Evolutionary conservation across 2,113 vertebrate genomes (phyloP).

Genomic region (Sitta europaea): DNA sequence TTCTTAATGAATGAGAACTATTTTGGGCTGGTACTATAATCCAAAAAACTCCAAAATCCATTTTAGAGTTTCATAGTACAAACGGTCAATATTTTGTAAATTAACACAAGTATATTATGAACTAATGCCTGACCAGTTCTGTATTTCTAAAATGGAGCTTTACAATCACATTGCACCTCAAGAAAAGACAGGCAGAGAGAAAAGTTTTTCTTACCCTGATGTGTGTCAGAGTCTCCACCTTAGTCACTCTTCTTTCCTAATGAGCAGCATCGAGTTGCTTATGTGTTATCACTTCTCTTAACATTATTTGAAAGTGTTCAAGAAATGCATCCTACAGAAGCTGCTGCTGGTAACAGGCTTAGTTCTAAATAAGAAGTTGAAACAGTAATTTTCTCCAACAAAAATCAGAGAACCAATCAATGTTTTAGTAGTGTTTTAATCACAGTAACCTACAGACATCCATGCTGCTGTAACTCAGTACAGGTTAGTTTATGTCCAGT

Average conservation of each 20-base stretch:
- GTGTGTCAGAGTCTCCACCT: background rate
- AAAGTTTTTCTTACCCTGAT: background rate
- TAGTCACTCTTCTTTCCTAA: background rate
- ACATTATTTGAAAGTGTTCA: background rate
- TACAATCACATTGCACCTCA: background rate
- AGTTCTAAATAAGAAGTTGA: background rate
- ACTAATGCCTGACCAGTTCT: background rate
- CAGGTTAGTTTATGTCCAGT: background rate
- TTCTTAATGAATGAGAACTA: background rate
- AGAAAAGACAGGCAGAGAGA: background rate
- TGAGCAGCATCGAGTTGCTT: background rate
- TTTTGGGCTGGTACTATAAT: background rate
- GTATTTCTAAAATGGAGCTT: background rate
- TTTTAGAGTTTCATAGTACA: background rate
- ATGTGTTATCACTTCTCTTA: background rate
- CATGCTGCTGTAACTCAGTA: background rate
- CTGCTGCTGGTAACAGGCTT: background rate
- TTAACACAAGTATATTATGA: background rate
- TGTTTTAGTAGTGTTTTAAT: background rate
- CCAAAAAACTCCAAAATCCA: accelerated
- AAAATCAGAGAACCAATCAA: background rate
- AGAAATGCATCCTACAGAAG: background rate
- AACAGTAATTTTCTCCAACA: background rate
- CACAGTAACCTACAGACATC: background rate
- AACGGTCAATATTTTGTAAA: background rate